Base-by-base conservation (phyloP, 1,140 invertebrate species). In the Aphis craccivora region DNA sequence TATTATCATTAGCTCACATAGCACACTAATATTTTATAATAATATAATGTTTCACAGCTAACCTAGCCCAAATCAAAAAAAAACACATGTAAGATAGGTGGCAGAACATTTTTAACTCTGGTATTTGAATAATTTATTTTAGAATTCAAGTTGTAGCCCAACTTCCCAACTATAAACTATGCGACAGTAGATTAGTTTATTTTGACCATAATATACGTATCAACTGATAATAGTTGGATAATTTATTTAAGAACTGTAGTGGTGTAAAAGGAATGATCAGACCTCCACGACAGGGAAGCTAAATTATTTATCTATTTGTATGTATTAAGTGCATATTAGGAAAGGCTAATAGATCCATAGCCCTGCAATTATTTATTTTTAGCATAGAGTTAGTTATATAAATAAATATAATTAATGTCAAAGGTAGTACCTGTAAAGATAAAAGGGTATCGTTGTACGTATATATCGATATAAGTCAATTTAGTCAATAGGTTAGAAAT, bases 281-380 rank as follows among this genome's bases (percentile, higher is more conserved):
- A n/a, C 60, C 9, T 67, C n/a, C 30, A 67, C 0, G 1, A 0
- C 30, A 11, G 0, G 14, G 11, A 67, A 67, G 5, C 14, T 2
- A 67, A 67, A 67, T 76, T 76, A 11, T 76, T 76, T 76, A 60
- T 11, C 25, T 4, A n/a, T 18, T 76, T 76, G 18, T n/a, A n/a
- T 51, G 0, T 18, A 76, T 5, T 14, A n/a, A 14, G 1, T 35
- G 2, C 11, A 60, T 4, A n/a, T 4, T n/a, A 14, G 0, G 14
- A 30, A 14, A 67, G 18, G 48, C 3, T 67, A 67, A 67, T 14
- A 30, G 4, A 30, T n/a, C 4, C 23, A 60, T 60, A 2, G 9
- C 8, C 9, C 4, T 3, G 1, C 18, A 76, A n/a, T 76, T 18
- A 14, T 5, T 76, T 6, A n/a, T n/a, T n/a, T 35, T 76, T n/a